phyloP scores from a whole-genome alignment of 2,888 invertebrate species.

The Rotaria socialis region DNA sequence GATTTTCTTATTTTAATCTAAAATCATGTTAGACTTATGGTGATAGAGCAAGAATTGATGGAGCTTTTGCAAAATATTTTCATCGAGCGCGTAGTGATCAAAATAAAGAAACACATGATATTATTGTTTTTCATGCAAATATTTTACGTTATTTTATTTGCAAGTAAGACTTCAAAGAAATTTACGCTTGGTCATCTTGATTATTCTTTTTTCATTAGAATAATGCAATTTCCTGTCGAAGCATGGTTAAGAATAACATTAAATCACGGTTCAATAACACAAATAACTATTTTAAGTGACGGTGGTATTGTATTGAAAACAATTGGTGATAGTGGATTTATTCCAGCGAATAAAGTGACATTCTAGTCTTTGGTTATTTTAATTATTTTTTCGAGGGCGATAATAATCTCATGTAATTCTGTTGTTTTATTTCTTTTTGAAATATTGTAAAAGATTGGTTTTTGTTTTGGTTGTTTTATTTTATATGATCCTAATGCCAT shows the following conservation, averaged over 20 bases:
- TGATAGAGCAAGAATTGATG: background rate
- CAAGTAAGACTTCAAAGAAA: background rate
- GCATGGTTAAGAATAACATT: constrained; percentile 21
- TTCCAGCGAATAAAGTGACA: constrained; percentile 8
- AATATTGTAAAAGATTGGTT: no score
- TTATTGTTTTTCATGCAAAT: constrained; percentile 32
- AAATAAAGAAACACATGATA: constrained; percentile 2
- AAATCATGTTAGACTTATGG: constrained; percentile 14
- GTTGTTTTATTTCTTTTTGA: no score
- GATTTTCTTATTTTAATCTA: no score
- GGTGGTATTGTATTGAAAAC: background rate
- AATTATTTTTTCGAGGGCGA: no score
- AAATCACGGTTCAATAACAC: constrained; percentile 11
- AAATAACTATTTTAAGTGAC: constrained; percentile 22
- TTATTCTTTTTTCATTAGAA: background rate
- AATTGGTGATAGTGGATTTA: background rate
- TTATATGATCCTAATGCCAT: no score
- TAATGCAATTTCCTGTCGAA: constrained; percentile 16
- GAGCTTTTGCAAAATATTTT: constrained; percentile 16
- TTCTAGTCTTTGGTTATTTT: background rate
- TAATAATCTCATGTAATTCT: no score
- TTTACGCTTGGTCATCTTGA: background rate
- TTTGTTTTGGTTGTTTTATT: no score
- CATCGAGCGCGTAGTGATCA: background rate
- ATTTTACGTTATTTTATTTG: constrained; percentile 33